Conservation (phyloP, 1,140 invertebrate genomes). For the Hirudo medicinalis region DNA sequence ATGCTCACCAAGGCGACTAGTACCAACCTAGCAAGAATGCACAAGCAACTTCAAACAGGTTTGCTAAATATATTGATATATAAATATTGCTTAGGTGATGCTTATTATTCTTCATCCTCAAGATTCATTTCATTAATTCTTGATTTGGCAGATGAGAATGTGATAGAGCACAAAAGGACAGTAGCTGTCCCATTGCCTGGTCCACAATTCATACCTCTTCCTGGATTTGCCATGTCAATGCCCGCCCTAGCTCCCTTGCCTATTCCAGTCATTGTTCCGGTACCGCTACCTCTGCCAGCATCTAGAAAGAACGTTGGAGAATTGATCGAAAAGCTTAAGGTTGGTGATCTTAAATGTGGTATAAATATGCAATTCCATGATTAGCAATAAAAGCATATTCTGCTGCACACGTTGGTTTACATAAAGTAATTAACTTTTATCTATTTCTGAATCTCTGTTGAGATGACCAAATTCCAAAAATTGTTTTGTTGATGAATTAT, state of each 20-base stretch:
- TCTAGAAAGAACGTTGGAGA: background rate
- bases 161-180: slow-evolving; percentile 7
- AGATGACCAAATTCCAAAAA: too few species aligned
- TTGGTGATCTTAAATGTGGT: background rate
- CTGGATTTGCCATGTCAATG: background rate
- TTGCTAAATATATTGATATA: background rate
- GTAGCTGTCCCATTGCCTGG: background rate
- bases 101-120: background rate
- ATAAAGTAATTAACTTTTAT: too few species aligned
- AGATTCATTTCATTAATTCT: background rate
- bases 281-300: background rate
- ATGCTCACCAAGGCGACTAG: background rate
- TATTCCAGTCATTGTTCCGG: background rate
- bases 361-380: too few species aligned
- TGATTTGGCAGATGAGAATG: background rate
- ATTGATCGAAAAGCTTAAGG: background rate
- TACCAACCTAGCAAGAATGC: background rate
- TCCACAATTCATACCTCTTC: background rate
- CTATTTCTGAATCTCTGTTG: too few species aligned
- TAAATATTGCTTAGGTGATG: background rate
- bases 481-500: too few species aligned
- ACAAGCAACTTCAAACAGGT: background rate
- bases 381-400: too few species aligned
- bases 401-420: too few species aligned
- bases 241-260: background rate